Evolutionary conservation across 2,888 invertebrate genomes (phyloP).

Genomic region (Protula sp.): DNA sequence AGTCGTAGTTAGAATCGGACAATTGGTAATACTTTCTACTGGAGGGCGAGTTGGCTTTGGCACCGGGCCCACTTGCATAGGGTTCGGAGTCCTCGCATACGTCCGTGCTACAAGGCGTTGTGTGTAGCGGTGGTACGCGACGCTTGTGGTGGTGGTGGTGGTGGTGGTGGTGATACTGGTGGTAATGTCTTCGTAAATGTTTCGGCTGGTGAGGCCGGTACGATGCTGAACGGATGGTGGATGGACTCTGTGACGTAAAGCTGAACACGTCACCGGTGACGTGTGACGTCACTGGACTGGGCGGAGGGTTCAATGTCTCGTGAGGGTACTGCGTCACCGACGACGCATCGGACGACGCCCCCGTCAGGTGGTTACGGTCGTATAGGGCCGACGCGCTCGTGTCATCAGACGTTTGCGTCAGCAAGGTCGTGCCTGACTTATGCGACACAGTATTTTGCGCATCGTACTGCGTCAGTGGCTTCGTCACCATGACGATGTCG

Average conservation of each 20-base stretch:
- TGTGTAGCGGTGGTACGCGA: conserved; percentile 78
- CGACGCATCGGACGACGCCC: conserved; percentile 56
- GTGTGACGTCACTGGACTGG: conserved; percentile 67
- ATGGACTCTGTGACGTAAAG: conserved; percentile 27
- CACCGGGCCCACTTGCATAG: conserved; percentile 26
- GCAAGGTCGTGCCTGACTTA: not conserved
- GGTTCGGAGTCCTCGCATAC: conserved; percentile 68
- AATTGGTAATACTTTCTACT: not conserved
- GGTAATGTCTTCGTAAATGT: not conserved
- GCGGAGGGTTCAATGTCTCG: conserved; percentile 83
- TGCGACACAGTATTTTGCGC: not conserved
- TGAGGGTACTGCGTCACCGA: not conserved
- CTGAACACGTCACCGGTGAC: not conserved
- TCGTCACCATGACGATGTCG: not conserved
- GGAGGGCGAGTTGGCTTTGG: conserved; percentile 7
- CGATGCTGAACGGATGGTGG: conserved; percentile 55
- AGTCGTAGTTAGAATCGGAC: conserved; percentile 61
- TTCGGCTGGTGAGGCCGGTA: not conserved
- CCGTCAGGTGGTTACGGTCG: conserved; percentile 66
- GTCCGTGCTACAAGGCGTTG: conserved; percentile 87
- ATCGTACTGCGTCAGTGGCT: not conserved
- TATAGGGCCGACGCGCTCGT: conserved; percentile 26
- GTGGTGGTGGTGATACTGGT: conserved; percentile 59
- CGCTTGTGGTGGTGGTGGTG: conserved; percentile 51
- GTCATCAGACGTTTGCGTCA: not conserved